Evolutionary conservation across 2,113 vertebrate species (phyloP).

Genomic region (Cyrtonyx montezumae): DNA sequence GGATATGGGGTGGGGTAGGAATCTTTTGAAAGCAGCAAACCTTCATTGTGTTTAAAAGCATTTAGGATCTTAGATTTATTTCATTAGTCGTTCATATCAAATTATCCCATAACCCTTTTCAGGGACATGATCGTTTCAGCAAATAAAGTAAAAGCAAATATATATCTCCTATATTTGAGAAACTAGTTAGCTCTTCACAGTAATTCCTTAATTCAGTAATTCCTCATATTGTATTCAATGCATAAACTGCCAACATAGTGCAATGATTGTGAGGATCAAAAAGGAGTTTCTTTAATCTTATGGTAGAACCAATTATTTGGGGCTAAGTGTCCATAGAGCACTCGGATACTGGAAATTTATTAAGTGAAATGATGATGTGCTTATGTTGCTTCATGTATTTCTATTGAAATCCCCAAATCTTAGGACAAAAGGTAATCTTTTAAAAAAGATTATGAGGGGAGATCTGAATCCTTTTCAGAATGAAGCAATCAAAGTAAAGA

Average conservation of each 20-base stretch:
- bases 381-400: background rate
- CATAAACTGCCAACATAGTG: conserved; percentile 74
- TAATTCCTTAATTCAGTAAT: conserved; percentile 78
- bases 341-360: background rate
- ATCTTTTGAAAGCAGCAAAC: background rate
- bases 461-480: background rate
- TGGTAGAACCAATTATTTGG: conserved; percentile 42
- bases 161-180: conserved; percentile 54
- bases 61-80: conserved; percentile 32
- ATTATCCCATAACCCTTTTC: conserved; percentile 76
- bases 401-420: background rate
- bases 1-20: background rate
- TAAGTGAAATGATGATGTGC: background rate
- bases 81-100: conserved; percentile 67
- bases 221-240: conserved; percentile 76
- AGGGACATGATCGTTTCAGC: conserved; percentile 72
- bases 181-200: conserved; percentile 59
- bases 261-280: conserved; percentile 72
- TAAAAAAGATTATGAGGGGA: background rate
- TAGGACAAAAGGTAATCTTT: background rate
- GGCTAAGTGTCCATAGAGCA: conserved; percentile 36
- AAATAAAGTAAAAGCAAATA: conserved; percentile 75
- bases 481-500: background rate
- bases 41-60: conserved; percentile 31
- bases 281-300: conserved; percentile 38